Evolutionary conservation across 1,140 invertebrate genomes (phyloP).

Genomic region (Bombus cullumanus): DNA sequence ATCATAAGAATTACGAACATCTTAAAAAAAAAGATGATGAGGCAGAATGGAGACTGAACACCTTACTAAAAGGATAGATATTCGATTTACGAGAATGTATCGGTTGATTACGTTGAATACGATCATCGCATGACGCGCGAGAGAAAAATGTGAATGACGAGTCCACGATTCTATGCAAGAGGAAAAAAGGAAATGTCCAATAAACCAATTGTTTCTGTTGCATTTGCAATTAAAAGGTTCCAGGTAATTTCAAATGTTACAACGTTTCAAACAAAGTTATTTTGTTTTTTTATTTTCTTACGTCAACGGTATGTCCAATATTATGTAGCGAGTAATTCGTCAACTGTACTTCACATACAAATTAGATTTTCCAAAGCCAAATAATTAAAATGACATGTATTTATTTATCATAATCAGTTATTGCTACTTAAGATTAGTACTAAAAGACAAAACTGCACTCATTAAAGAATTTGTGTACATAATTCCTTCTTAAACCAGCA

Average conservation of each 20-base stretch:
- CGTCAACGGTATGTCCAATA: neutral
- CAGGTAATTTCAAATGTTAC: neutral
- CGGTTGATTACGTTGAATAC: slow-evolving; percentile 14
- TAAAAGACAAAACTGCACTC: neutral
- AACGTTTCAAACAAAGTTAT: neutral
- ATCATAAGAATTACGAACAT: neutral
- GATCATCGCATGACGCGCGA: slow-evolving; percentile 24
- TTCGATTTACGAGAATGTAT: neutral
- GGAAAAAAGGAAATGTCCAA: slow-evolving; percentile 22
- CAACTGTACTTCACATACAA: neutral
- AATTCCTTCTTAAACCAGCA: too few species aligned
- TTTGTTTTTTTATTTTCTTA: neutral
- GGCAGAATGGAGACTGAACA: neutral
- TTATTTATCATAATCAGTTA: neutral
- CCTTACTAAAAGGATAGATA: slow-evolving; percentile 16
- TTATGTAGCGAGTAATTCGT: neutral
- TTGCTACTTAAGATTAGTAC: neutral
- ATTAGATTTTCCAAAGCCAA: neutral
- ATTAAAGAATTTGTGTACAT: neutral
- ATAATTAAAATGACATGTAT: neutral
- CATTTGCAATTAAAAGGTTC: neutral
- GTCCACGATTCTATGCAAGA: neutral
- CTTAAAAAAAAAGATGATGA: slow-evolving; percentile 8
- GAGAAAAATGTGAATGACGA: slow-evolving; percentile 44
- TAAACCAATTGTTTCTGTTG: slow-evolving; percentile 7